A percentile compares a stretch with the other conserved stretches of the same genome.
Conservation (phyloP, 2,113 vertebrate genomes). For the Phyllostomus discolor region DNA sequence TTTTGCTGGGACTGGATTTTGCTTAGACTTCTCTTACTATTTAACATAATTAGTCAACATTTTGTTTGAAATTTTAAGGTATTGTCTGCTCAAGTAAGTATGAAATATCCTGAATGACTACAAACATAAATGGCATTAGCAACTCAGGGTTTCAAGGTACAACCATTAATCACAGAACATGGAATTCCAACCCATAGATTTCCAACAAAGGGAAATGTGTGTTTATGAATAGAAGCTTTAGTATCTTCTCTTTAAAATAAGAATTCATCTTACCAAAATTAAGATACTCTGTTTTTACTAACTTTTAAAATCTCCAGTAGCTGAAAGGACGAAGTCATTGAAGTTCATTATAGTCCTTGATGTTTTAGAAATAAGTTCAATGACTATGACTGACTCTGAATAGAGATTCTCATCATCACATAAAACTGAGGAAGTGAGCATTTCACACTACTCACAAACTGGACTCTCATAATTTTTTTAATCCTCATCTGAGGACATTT, state of each 20-base stretch:
- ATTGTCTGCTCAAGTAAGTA: not conserved
- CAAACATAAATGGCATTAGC: not conserved
- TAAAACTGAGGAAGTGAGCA: not conserved
- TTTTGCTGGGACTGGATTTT: not conserved
- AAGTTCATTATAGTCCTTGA: not conserved
- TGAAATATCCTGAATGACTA: not conserved
- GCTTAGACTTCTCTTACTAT: not conserved
- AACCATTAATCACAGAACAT: not conserved
- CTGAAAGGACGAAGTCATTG: not conserved
- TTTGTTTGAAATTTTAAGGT: not conserved
- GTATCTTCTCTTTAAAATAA: not conserved
- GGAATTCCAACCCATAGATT: not conserved
- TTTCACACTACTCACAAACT: not conserved
- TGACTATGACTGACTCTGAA: not conserved
- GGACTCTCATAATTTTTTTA: not conserved
- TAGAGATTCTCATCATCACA: not conserved
- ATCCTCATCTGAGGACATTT: too few relatives aligned
- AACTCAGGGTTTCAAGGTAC: not conserved
- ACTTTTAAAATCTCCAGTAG: not conserved
- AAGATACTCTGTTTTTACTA: not conserved
- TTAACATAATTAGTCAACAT: not conserved
- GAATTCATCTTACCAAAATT: not conserved
- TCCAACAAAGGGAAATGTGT: not conserved
- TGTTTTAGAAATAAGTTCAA: not conserved
- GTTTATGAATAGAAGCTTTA: not conserved